Evolutionary conservation across 2,888 invertebrate species (phyloP), one percentile per base, ranked within the genome.

Genomic region (Drosophila birchii): DNA sequence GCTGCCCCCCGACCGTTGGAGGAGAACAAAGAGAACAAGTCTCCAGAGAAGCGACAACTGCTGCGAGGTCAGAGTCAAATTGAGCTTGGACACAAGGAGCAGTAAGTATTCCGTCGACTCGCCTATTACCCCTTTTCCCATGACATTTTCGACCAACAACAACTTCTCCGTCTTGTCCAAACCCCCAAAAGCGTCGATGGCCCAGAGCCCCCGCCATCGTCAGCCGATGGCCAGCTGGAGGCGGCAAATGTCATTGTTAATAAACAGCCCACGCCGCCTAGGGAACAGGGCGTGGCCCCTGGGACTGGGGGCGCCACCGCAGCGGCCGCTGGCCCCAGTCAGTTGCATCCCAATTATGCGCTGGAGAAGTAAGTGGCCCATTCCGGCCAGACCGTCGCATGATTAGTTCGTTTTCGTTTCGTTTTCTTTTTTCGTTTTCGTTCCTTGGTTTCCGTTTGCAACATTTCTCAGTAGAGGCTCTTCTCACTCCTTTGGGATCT

Each of bases 281-380:
- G 80, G 39, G 82, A 83, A 3, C 73, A 76, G 39, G 72, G 66
- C 36, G 79, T 55, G 32, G 54, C 62, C 57, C 23, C 67, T 57
- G 59, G 38, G n/a, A 45, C 44, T 39, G 49, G 56, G 49, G 36
- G 56, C 41, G 41, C 64, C 51, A 34, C 79, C 59, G 32, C 80
- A 62, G 32, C 71, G 60, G 68, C 78, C 26, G 43, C 64, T 51
- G 71, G 60, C 32, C 64, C 78, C 43, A 54, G 78, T 61, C 89
- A 90, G 66, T 56, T 88, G 70, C 88, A 90, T 81, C 75, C 84
- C 29, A 79, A 89, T 63, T 76, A 78, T 71, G 76, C 87, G 71
- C 76, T 90, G 81, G 92, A 92, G 79, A 92, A 86, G 92, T 92
- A 91, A 92, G 92, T 91, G 91, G 72, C 70, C 67, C 66, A 44